Percentiles rank a stretch among this genome's conserved stretches.
These are phyloP conservation scores for Corythornis leucogaster DNA, from an alignment of 2,797 vertebrate species.

Conservation along the genomic window DNA sequence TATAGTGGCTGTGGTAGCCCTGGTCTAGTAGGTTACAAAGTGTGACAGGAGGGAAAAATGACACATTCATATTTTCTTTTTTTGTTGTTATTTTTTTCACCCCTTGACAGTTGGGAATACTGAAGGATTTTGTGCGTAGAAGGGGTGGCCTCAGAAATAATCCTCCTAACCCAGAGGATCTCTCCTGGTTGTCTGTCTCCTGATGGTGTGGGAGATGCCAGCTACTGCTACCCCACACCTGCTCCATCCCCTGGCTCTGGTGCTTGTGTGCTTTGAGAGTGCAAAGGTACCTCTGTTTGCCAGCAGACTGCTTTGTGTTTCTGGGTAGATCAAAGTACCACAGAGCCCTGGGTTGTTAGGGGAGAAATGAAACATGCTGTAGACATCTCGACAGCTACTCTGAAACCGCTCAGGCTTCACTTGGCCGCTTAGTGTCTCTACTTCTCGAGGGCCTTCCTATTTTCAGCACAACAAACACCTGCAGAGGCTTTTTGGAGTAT, in stretches of 20 bases:
- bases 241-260: neutral
- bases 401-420: neutral
- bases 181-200: neutral
- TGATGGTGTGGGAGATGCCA: fast-evolving
- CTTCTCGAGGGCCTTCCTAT: neutral
- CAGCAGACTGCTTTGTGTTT: neutral
- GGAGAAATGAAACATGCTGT: neutral
- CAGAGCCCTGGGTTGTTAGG: neutral
- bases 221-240: neutral
- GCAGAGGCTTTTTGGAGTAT: neutral
- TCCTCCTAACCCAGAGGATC: neutral
- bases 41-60: neutral
- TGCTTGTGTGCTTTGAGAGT: neutral
- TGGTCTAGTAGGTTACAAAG: neutral
- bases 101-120: fast-evolving
- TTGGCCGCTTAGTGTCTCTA: neutral
- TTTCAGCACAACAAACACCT: neutral
- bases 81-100: neutral
- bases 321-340: neutral
- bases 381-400: neutral
- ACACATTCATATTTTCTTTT: no score
- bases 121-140: neutral
- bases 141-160: fast-evolving
- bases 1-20: neutral
- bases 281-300: neutral